Percentiles rank a stretch among this genome's conserved stretches.
Conservation (phyloP, 2,797 vertebrate genomes). For the Mormyrus hasselquistii region DNA sequence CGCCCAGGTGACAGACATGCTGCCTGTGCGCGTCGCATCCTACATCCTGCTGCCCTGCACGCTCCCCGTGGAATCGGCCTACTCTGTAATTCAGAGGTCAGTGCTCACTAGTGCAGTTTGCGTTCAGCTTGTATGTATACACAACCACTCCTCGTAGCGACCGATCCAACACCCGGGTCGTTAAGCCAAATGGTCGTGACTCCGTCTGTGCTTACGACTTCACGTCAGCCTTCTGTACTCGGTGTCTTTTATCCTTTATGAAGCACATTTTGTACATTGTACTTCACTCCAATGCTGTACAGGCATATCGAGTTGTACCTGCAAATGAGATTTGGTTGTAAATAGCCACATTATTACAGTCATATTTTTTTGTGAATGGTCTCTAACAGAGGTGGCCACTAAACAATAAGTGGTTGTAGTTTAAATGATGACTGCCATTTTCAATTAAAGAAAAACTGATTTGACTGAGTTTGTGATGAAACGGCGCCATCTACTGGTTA, state of each 20-base stretch:
- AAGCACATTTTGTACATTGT: background rate
- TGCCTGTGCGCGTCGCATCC: slow-evolving; percentile 76
- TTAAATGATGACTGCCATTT: background rate
- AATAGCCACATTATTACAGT: background rate
- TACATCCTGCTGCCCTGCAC: slow-evolving; percentile 80
- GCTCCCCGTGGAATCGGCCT: slow-evolving; percentile 75
- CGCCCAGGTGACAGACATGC: slow-evolving; percentile 58
- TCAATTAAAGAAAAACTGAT: background rate
- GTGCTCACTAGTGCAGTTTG: background rate
- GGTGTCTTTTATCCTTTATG: background rate
- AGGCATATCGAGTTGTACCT: background rate
- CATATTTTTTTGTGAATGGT: background rate
- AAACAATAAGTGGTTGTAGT: background rate
- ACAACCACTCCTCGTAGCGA: background rate
- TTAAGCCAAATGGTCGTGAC: background rate
- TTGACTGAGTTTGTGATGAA: background rate
- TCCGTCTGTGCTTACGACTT: background rate
- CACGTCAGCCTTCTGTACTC: background rate
- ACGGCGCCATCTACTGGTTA: background rate
- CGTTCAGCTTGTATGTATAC: background rate
- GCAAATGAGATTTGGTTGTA: background rate
- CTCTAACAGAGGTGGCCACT: background rate
- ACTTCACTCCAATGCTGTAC: background rate
- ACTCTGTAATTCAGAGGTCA: slow-evolving; percentile 70
- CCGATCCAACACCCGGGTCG: background rate